Evolutionary conservation across 37 sponge, comb jelly and placozoan species (phyloP), one percentile per base, ranked within the genome.

Genomic region (Chondrosia reniformis): DNA sequence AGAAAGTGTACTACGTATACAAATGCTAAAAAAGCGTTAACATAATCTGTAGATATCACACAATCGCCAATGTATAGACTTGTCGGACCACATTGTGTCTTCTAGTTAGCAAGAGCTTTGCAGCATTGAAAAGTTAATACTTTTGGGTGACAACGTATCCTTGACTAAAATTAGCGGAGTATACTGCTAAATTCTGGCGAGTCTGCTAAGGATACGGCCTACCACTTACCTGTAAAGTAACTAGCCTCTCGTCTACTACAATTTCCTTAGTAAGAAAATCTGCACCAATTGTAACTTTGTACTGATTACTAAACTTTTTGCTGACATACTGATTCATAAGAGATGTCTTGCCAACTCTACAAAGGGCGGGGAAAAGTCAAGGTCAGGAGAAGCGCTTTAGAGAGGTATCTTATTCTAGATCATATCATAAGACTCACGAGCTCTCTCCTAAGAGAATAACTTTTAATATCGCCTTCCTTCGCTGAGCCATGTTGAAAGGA

Each of bases 321-420:
- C 95, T 95, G 28, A 98, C 99, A 82, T 95, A 98, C 76, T 98
- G 99, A 78, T 98, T 98, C 99, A 98, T 98, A 33, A 98, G 85
- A 22, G 99, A 98, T 0, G 99, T 98, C 86, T 98, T 98, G n/a
- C 99, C 99, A 24, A 98, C 99, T 52, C 99, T 96, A n/a, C n/a
- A n/a, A n/a, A n/a, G 22, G 22, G 61, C 8, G 22, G 28, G 4
- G 61, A 59, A 59, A 59, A 13, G 21, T 39, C 42, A 40, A n/a
- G n/a, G n/a, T n/a, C n/a, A n/a, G n/a, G n/a, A n/a, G n/a, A n/a
- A n/a, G n/a, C n/a, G n/a, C n/a, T n/a, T n/a, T n/a, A n/a, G n/a
- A n/a, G n/a, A n/a, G n/a, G n/a, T n/a, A n/a, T n/a, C n/a, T n/a
- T 49, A 19, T 49, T 10, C 52, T 10, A 19, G 10, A 49, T 19